A percentile compares a stretch with the other conserved stretches of the same genome.
Conservation (phyloP, 1,140 invertebrate species). For the Aphaenogaster floridana region DNA sequence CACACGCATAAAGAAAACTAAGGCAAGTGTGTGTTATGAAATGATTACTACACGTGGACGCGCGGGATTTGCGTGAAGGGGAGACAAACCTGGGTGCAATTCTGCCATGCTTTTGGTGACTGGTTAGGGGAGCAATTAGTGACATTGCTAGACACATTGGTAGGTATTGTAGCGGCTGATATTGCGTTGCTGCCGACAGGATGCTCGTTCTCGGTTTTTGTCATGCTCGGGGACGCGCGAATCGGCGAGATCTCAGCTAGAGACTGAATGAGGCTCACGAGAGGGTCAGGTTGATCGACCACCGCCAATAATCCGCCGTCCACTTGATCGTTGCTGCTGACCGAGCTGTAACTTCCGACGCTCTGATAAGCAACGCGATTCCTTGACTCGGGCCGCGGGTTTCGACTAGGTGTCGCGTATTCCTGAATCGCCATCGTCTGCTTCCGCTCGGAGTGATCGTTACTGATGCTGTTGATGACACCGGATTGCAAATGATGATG, state of each 20-base stretch:
- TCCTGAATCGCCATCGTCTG: slow-evolving; percentile 46
- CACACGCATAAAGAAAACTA: slow-evolving; percentile 66
- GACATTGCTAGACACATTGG: slow-evolving; percentile 77
- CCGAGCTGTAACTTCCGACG: slow-evolving; percentile 61
- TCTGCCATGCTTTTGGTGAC: slow-evolving; percentile 86
- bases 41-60: neutral
- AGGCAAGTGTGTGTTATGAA: slow-evolving; percentile 78
- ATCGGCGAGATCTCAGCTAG: slow-evolving; percentile 84
- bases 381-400: slow-evolving; percentile 72
- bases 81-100: slow-evolving; percentile 84
- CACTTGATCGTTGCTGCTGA: slow-evolving; percentile 77
- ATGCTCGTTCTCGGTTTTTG: slow-evolving; percentile 77
- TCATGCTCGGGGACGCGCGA: slow-evolving; percentile 71
- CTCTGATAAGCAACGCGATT: slow-evolving; percentile 74
- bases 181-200: slow-evolving; percentile 69
- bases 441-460: slow-evolving; percentile 56
- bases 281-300: slow-evolving; percentile 84
- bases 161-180: slow-evolving; percentile 70
- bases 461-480: slow-evolving; percentile 41
- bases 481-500: slow-evolving; percentile 64
- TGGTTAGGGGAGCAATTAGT: slow-evolving; percentile 85
- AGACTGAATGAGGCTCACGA: slow-evolving; percentile 86
- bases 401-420: slow-evolving; percentile 47
- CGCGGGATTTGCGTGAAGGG: slow-evolving; percentile 61
- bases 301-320: slow-evolving; percentile 85